A percentile compares a stretch with the other conserved stretches of the same genome.
Conservation (phyloP, 2,888 invertebrate species). For the Drosophila mimetica region DNA sequence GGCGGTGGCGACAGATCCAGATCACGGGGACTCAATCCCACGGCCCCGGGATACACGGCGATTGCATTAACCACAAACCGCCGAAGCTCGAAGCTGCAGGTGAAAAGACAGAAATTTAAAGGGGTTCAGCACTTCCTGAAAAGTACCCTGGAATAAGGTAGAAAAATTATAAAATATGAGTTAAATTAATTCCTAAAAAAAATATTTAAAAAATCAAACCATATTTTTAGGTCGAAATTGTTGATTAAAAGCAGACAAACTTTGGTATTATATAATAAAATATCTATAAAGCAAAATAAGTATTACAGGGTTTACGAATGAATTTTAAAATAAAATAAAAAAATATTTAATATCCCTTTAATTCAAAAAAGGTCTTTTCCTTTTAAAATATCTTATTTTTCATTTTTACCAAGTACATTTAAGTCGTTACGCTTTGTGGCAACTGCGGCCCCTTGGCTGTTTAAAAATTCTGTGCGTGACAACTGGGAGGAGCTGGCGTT, state of each 20-base stretch:
- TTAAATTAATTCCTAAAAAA: too few species aligned
- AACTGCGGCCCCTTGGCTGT: not conserved
- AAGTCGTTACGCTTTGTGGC: not conserved
- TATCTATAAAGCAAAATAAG: too few species aligned
- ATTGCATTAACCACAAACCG: constrained; percentile 75
- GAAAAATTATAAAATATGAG: not conserved
- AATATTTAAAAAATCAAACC: too few species aligned
- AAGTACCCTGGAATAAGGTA: not conserved
- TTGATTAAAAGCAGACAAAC: too few species aligned
- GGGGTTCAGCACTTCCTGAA: not conserved
- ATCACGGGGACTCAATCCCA: constrained; percentile 15
- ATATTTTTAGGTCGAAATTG: too few species aligned
- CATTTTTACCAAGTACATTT: not conserved
- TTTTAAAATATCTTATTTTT: too few species aligned
- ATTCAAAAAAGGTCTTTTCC: not conserved
- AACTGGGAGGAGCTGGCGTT: constrained; percentile 7
- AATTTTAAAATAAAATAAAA: too few species aligned
- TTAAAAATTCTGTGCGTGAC: constrained; percentile 46
- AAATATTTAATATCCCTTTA: not conserved
- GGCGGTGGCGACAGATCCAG: constrained; percentile 3
- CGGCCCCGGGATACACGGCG: constrained; percentile 36
- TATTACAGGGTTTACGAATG: too few species aligned
- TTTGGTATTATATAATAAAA: too few species aligned
- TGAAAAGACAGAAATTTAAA: constrained; percentile 30
- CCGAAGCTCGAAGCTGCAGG: constrained; percentile 50